Percentiles rank a stretch among this genome's conserved stretches.
phyloP scores from a whole-genome alignment of 1,140 invertebrate species.

The Solenopsis invicta region DNA sequence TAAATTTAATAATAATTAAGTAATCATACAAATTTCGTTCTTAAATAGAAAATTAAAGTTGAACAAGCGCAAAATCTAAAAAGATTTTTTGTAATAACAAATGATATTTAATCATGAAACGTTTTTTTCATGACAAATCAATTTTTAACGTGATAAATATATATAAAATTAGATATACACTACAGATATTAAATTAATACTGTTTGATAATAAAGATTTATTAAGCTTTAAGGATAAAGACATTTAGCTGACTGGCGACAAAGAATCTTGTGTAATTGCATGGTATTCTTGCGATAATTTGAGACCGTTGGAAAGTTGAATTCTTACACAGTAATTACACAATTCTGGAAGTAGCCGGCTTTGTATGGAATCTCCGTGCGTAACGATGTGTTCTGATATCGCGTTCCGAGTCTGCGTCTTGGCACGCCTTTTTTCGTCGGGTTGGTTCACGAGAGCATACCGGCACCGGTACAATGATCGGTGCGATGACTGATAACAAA shows the following conservation, averaged over 20 bases:
- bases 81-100: not conserved
- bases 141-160: too few relatives aligned
- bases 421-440: constrained; percentile 66
- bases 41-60: not conserved
- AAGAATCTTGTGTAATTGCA: constrained; percentile 23
- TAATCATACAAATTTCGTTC: not conserved
- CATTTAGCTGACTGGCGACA: not conserved
- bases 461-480: constrained; percentile 75
- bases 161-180: too few relatives aligned
- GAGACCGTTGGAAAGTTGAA: constrained; percentile 47
- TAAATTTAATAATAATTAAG: not conserved
- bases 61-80: not conserved
- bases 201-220: not conserved
- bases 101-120: not conserved
- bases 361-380: constrained; percentile 61
- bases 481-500: constrained; percentile 77
- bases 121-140: too few relatives aligned
- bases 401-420: constrained; percentile 21
- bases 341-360: constrained; percentile 51
- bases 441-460: constrained; percentile 63
- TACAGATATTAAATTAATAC: constrained; percentile 5
- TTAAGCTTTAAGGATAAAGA: constrained; percentile 2
- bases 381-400: constrained; percentile 65
- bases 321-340: constrained; percentile 66
- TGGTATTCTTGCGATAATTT: constrained; percentile 15